phyloP scores from a whole-genome alignment of 2,888 invertebrate genomes.

The Urechis unicinctus region DNA sequence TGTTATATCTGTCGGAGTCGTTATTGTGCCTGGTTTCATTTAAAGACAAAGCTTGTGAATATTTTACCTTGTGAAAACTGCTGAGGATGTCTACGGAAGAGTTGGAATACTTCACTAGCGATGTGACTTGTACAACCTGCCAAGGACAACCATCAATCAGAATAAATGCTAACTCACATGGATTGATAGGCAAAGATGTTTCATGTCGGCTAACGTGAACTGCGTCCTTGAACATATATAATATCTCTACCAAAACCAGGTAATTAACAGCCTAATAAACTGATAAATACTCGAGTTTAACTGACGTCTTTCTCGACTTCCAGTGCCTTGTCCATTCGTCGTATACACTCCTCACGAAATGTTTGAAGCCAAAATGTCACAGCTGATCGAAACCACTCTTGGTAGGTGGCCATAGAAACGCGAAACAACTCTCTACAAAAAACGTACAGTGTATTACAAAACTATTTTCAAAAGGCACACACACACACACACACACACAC shows the following conservation, averaged over 20 bases:
- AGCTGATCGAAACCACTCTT: constrained; percentile 39
- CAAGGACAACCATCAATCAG: neutral
- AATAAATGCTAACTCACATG: neutral
- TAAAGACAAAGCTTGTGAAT: neutral
- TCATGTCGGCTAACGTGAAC: neutral
- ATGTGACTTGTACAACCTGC: constrained; percentile 39
- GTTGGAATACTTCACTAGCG: constrained; percentile 41
- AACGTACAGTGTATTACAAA: neutral
- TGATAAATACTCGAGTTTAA: neutral
- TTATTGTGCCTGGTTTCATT: neutral
- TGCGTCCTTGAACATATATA: neutral
- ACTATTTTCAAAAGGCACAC: neutral
- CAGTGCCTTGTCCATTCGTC: constrained; percentile 37
- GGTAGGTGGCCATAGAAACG: constrained; percentile 31
- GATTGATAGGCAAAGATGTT: no score
- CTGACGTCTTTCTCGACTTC: constrained; percentile 43
- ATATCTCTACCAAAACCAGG: neutral
- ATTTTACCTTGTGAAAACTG: constrained; percentile 36
- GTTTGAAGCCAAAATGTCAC: constrained; percentile 44
- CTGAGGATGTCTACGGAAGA: constrained; percentile 44
- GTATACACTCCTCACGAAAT: constrained; percentile 35
- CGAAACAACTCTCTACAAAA: constrained; percentile 34
- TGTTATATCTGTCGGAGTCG: neutral
- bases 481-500: no score
- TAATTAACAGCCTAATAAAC: neutral